Percentiles rank a stretch among this genome's conserved stretches.
phyloP scores from a whole-genome alignment of 2,888 invertebrate genomes.

The Hoplodrina ambigua region DNA sequence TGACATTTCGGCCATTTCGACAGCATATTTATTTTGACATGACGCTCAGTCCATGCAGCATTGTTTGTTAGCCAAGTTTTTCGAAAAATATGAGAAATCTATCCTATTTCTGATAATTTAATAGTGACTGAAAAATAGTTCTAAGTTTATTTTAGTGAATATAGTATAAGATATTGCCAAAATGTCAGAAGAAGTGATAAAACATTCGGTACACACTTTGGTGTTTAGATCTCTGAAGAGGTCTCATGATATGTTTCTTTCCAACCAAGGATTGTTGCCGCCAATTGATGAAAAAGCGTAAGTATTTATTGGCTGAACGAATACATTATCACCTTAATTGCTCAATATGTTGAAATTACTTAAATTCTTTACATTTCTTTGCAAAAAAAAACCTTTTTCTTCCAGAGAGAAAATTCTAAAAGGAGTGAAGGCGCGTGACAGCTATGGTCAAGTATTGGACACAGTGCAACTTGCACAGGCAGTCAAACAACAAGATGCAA shows the following conservation, averaged over 20 bases:
- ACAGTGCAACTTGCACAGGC: constrained; percentile 93
- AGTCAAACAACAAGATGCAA: constrained; percentile 86
- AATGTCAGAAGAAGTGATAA: constrained; percentile 96
- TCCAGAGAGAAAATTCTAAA: constrained; percentile 93
- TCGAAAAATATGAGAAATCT: constrained; percentile 44
- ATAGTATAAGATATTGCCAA: constrained; percentile 52
- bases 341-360: background rate
- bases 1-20: constrained; percentile 36
- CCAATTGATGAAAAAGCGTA: constrained; percentile 96
- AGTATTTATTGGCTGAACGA: constrained; percentile 73
- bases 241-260: constrained; percentile 99
- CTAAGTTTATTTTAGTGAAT: constrained; percentile 1
- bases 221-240: constrained; percentile 99
- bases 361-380: background rate
- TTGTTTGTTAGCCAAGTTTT: constrained; percentile 37
- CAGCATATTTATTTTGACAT: constrained; percentile 20
- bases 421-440: constrained; percentile 94
- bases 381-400: background rate
- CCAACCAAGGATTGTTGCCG: constrained; percentile 96
- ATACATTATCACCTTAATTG: background rate
- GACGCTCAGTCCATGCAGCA: constrained; percentile 39
- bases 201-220: constrained; percentile 98
- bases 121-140: background rate
- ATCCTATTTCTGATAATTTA: constrained; percentile 13
- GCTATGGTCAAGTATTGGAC: constrained; percentile 96